A percentile compares a stretch with the other conserved stretches of the same genome.
phyloP scores from a whole-genome alignment of 92 coral and sea anemone genomes.

The Palythoa caribaeorum region DNA sequence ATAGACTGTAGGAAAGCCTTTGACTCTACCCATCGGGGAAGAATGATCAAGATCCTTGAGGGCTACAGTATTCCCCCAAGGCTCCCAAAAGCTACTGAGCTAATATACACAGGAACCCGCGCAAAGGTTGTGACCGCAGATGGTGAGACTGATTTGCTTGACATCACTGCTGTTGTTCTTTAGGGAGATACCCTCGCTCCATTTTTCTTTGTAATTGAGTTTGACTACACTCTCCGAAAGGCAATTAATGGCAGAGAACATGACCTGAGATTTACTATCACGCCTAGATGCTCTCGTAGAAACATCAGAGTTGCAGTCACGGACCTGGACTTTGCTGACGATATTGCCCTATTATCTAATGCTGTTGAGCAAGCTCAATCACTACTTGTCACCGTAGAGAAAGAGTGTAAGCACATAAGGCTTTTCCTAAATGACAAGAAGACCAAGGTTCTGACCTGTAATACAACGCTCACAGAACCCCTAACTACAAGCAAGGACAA shows the following conservation, averaged over 20 bases:
- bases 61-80: slow-evolving; percentile 47
- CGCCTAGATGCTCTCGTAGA: neutral
- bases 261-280: neutral
- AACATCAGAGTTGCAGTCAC: neutral
- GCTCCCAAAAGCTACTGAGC: neutral
- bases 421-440: neutral
- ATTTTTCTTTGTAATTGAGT: slow-evolving; percentile 31
- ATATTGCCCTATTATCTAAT: neutral
- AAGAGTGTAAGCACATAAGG: neutral
- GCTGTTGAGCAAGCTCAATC: slow-evolving; percentile 13
- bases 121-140: slow-evolving; percentile 43
- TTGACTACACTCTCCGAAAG: neutral
- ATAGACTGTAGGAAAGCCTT: slow-evolving; percentile 48
- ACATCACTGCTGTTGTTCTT: slow-evolving; percentile 46
- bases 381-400: neutral
- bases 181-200: slow-evolving; percentile 37
- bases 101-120: neutral
- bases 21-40: slow-evolving; percentile 56
- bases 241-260: neutral
- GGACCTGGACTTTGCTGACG: slow-evolving; percentile 6
- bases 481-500: too few species aligned
- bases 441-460: neutral
- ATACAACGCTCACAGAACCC: too few species aligned
- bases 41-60: neutral
- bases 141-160: slow-evolving; percentile 48